Conservation (phyloP, 2,797 vertebrate species). For the Acanthurus tractus region DNA sequence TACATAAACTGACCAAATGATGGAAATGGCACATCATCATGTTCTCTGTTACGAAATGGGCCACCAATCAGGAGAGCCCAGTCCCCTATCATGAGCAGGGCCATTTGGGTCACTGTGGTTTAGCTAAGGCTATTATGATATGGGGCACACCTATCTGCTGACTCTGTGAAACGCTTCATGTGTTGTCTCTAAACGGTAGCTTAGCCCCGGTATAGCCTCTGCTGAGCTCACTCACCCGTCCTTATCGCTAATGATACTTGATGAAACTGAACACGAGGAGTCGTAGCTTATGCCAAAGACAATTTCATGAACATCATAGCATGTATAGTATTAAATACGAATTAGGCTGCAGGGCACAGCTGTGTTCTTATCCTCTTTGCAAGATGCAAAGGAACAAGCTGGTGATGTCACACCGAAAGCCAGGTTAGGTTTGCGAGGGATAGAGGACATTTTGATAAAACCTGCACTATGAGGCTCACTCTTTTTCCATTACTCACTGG, state of each 20-base stretch:
- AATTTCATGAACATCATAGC: conserved; percentile 63
- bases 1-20: conserved; percentile 4
- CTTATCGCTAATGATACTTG: conserved; percentile 75
- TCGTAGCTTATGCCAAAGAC: conserved; percentile 68
- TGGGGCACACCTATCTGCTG: conserved; percentile 79
- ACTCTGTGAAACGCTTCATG: conserved; percentile 70
- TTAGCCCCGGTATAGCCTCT: conserved; percentile 70
- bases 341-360: conserved; percentile 53
- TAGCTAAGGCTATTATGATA: conserved; percentile 83
- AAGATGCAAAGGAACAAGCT: conserved; percentile 32
- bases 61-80: conserved; percentile 26
- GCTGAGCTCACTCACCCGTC: conserved; percentile 69
- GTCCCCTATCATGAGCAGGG: conserved; percentile 46
- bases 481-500: conserved; percentile 75
- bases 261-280: conserved; percentile 62
- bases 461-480: conserved; percentile 32
- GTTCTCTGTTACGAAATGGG: conserved; percentile 1
- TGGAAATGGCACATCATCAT: neutral
- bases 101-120: conserved; percentile 72
- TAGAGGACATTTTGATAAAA: conserved; percentile 65
- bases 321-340: conserved; percentile 57
- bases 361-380: conserved; percentile 36
- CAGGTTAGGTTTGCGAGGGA: conserved; percentile 23
- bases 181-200: conserved; percentile 63
- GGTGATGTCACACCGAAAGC: conserved; percentile 41